phyloP scores from a whole-genome alignment of 2,888 invertebrate species.

The Chymomyza amoena region DNA sequence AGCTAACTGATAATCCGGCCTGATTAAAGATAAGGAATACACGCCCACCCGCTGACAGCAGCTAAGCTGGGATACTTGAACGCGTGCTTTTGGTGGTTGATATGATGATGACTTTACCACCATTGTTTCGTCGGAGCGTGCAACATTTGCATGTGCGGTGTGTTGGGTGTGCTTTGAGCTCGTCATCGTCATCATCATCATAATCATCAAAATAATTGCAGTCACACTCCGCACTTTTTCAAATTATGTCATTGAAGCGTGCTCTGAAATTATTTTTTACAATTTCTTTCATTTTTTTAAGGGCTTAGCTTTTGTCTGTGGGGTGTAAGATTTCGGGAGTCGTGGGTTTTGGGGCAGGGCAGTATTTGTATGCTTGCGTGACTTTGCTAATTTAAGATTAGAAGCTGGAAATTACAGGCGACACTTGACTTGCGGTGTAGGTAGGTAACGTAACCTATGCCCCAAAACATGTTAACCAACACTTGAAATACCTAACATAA shows the following conservation, averaged over 20 bases:
- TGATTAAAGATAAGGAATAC: conserved; percentile 48
- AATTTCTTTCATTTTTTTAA: conserved; percentile 14
- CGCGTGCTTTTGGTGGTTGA: conserved; percentile 45
- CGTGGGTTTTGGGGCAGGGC: not conserved
- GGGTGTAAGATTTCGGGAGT: not conserved
- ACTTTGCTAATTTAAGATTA: conserved; percentile 35
- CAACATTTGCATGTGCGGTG: conserved; percentile 28
- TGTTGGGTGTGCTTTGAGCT: conserved; percentile 12
- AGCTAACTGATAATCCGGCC: conserved; percentile 49
- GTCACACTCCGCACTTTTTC: conserved; percentile 38
- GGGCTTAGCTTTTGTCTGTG: not conserved
- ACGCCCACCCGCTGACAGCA: conserved; percentile 29
- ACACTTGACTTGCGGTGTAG: conserved; percentile 27
- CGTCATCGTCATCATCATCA: conserved; percentile 40
- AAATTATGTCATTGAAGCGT: conserved; percentile 49
- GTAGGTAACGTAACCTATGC: not conserved
- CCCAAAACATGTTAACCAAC: not conserved
- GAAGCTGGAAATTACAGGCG: conserved; percentile 17
- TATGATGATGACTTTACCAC: conserved; percentile 51
- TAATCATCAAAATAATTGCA: conserved; percentile 64
- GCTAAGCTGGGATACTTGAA: conserved; percentile 32
- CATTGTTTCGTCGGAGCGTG: not conserved
- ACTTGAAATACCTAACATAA: not conserved
- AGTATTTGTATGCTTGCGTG: conserved; percentile 18
- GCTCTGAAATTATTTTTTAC: conserved; percentile 49